Conservation (phyloP, 2,797 vertebrate species). For the Pangasius sanitwongsei region DNA sequence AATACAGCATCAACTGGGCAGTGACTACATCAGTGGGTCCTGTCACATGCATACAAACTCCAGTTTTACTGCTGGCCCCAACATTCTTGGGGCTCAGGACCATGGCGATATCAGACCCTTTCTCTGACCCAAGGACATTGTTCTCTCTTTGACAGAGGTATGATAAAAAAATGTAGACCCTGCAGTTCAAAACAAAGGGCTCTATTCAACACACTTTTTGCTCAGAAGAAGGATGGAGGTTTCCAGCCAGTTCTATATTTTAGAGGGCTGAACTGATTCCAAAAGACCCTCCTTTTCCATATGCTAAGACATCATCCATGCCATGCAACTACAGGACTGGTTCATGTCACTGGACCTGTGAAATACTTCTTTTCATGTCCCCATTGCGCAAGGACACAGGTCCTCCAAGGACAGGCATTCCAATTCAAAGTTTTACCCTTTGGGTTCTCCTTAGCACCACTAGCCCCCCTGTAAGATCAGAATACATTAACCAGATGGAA, state of each 20-base stretch:
- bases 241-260: not conserved
- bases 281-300: not conserved
- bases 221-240: not conserved
- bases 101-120: not conserved
- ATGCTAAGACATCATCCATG: not conserved
- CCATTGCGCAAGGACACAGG: not conserved
- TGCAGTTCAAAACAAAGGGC: slow-evolving; percentile 1
- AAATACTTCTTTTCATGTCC: not conserved
- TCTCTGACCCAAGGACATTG: not conserved
- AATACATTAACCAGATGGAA: slow-evolving; percentile 4
- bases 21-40: not conserved
- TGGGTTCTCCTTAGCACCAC: not conserved
- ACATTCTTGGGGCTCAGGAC: not conserved
- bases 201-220: not conserved
- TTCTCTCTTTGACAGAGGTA: not conserved
- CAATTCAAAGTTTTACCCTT: not conserved
- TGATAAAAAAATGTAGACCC: not conserved
- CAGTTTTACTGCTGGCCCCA: not conserved
- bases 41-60: not conserved
- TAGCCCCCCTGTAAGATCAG: not conserved
- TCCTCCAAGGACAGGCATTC: slow-evolving; percentile 1
- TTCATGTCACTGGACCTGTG: not conserved
- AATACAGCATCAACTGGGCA: not conserved
- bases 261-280: not conserved
- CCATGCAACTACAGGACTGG: not conserved